Evolutionary conservation across 2,797 vertebrate genomes (phyloP).

Genomic region (Micromesistius poutassou): DNA sequence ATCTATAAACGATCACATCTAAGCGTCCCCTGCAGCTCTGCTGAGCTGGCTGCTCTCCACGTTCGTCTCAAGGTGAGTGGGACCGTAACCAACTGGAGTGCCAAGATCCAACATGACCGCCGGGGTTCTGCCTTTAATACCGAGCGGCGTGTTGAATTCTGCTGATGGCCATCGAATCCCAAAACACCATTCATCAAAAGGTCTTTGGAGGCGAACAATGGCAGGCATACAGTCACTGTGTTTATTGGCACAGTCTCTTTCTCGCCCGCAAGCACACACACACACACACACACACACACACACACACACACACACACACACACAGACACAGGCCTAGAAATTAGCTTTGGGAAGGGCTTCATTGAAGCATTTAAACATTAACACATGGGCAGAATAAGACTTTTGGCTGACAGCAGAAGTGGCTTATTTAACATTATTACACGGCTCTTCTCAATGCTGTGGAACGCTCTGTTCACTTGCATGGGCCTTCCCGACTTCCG

Average conservation of each 20-base stretch:
- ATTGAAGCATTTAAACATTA: slow-evolving; percentile 39
- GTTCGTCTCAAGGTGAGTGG: neutral
- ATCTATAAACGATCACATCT: neutral
- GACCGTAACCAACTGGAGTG: neutral
- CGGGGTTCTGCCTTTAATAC: slow-evolving; percentile 19
- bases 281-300: slow-evolving; percentile 8
- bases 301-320: slow-evolving; percentile 6
- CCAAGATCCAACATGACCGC: neutral
- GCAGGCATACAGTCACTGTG: slow-evolving; percentile 52
- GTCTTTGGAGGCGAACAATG: slow-evolving; percentile 65
- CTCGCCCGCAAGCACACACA: slow-evolving; percentile 8
- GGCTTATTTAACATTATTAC: neutral
- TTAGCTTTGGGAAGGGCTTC: slow-evolving; percentile 17
- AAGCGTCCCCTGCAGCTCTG: neutral
- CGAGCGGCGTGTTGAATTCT: slow-evolving; percentile 49
- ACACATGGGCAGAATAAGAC: slow-evolving; percentile 25
- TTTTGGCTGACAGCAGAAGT: neutral
- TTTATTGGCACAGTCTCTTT: slow-evolving; percentile 23
- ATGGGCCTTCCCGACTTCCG: too few relatives aligned
- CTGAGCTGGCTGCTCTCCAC: neutral
- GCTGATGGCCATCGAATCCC: slow-evolving; percentile 72
- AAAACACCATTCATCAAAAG: slow-evolving; percentile 68
- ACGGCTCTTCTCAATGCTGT: too few relatives aligned
- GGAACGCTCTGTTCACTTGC: too few relatives aligned
- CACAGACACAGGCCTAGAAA: slow-evolving; percentile 14